These are phyloP conservation scores for Sisor rabdophorus DNA, from an alignment of 2,113 vertebrate species.

Conservation along the genomic window DNA sequence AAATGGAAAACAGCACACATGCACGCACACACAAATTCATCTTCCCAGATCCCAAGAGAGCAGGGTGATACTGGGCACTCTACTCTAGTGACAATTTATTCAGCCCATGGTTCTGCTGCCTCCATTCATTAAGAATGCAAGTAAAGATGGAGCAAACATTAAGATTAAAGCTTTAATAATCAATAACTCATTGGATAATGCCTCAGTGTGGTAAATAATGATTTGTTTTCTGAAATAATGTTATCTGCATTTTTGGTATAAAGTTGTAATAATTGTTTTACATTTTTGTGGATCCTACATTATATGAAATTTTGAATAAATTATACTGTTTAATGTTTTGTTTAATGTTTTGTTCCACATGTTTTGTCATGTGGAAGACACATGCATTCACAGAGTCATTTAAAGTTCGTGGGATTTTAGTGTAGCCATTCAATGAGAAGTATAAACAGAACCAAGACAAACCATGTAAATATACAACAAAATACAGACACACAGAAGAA, in stretches of 20 bases:
- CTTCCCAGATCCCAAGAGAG: conserved; percentile 68
- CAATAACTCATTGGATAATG: conserved; percentile 38
- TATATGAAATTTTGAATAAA: background rate
- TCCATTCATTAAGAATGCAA: conserved; percentile 62
- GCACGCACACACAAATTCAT: conserved; percentile 69
- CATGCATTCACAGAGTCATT: background rate
- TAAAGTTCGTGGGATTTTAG: background rate
- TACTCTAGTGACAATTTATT: conserved; percentile 73
- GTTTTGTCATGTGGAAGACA: too few species aligned
- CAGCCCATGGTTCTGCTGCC: conserved; percentile 70
- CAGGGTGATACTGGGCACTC: conserved; percentile 73
- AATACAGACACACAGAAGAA: too few species aligned
- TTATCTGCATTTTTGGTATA: background rate
- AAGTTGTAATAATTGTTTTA: background rate
- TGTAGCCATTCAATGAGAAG: too few species aligned
- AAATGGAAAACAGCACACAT: conserved; percentile 67
- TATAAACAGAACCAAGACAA: too few species aligned
- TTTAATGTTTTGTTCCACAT: too few species aligned
- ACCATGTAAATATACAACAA: too few species aligned
- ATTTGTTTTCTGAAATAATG: conserved; percentile 24
- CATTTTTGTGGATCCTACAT: background rate
- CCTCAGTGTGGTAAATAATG: conserved; percentile 9
- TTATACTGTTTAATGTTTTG: background rate
- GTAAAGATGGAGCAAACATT: conserved; percentile 45
- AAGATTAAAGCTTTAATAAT: conserved; percentile 48